A percentile compares a stretch with the other conserved stretches of the same genome.
These are phyloP conservation scores for Nasonia vitripennis DNA, from an alignment of 1,140 invertebrate species.

Conservation along the genomic window DNA sequence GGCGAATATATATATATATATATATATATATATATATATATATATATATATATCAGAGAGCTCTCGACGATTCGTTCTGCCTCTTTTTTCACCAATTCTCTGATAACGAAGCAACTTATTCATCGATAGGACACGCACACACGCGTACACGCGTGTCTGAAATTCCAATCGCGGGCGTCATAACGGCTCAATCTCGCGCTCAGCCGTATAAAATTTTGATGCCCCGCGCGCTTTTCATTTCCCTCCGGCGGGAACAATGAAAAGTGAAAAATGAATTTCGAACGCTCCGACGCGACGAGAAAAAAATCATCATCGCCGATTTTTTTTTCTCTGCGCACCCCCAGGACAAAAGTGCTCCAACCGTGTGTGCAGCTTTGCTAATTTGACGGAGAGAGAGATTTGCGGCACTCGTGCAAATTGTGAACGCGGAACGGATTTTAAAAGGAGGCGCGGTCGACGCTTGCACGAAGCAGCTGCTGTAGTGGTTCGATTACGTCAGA, in stretches of 20 bases:
- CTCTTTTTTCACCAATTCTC: conserved; percentile 27
- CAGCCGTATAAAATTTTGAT: not conserved
- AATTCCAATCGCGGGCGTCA: conserved; percentile 1
- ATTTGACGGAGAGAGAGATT: not conserved
- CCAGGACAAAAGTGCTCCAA: not conserved
- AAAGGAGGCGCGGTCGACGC: conserved; percentile 9
- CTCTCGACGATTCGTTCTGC: not conserved
- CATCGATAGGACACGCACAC: not conserved
- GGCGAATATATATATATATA: no score
- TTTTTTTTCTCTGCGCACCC: not conserved
- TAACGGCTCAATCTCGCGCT: conserved; percentile 1
- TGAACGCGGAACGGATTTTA: not conserved
- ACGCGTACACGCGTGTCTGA: not conserved
- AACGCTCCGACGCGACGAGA: not conserved
- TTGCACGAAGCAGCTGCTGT: not conserved
- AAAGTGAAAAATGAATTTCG: conserved; percentile 31
- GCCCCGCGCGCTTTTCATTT: conserved; percentile 1
- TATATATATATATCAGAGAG: not conserved
- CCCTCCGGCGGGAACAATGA: conserved; percentile 4
- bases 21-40: no score
- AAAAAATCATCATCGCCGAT: not conserved
- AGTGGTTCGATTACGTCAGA: conserved; percentile 11
- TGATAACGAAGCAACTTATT: conserved; percentile 28
- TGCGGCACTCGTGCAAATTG: conserved; percentile 7
- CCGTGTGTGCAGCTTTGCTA: not conserved